Percentiles rank a stretch among this genome's conserved stretches.
phyloP scores from a whole-genome alignment of 2,113 vertebrate species.

The Bos javanicus region DNA sequence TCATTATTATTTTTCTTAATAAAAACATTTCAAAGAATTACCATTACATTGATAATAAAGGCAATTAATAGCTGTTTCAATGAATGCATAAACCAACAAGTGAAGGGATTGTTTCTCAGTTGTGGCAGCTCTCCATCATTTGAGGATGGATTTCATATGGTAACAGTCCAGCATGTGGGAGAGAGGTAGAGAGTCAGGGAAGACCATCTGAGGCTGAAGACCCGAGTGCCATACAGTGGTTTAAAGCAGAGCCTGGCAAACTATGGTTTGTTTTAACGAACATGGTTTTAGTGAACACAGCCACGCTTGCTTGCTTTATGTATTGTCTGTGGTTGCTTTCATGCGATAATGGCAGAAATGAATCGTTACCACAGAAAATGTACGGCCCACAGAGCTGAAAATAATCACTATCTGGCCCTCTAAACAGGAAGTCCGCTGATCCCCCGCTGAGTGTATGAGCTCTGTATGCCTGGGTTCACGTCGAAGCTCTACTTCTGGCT shows the following conservation, averaged over 20 bases:
- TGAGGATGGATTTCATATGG: not conserved
- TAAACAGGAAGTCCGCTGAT: not conserved
- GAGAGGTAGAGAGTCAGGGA: not conserved
- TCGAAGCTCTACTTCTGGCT: not conserved
- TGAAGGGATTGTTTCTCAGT: rapidly evolving
- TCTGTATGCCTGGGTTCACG: rapidly evolving
- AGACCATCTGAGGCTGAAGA: not conserved
- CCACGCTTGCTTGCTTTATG: rapidly evolving
- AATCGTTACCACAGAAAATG: not conserved
- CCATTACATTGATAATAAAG: not conserved
- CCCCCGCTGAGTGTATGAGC: not conserved
- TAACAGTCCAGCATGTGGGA: not conserved
- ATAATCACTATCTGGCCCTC: not conserved
- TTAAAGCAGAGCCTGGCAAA: not conserved
- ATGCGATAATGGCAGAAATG: not conserved
- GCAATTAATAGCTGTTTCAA: not conserved
- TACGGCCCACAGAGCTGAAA: not conserved
- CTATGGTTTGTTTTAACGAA: not conserved
- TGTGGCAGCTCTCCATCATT: not conserved
- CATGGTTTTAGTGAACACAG: not conserved
- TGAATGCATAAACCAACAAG: not conserved
- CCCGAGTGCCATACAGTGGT: rapidly evolving
- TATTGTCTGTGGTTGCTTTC: not conserved
- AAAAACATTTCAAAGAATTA: not conserved
- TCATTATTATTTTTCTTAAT: not conserved